Conservation (phyloP, 1,140 invertebrate genomes). For the Hydropsyche tenuis region DNA sequence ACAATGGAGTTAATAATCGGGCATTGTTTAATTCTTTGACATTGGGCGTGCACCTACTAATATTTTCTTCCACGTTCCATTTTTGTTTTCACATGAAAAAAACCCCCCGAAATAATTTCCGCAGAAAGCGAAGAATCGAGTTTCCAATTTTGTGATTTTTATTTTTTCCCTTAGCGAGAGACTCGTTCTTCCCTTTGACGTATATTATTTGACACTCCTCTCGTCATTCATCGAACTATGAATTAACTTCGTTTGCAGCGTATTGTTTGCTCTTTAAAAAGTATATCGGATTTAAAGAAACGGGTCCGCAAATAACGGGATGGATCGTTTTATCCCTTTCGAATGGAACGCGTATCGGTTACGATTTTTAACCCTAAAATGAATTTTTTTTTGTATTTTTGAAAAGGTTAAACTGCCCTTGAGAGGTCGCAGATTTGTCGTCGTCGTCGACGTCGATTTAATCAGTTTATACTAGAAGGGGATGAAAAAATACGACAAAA, state of each 20-base stretch:
- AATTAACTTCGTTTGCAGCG: conserved; percentile 12
- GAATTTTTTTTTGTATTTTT: background rate
- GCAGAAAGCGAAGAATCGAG: conserved; percentile 2
- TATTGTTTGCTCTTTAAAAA: background rate
- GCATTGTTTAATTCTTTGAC: conserved; percentile 47
- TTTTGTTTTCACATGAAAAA: background rate
- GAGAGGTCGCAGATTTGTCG: too few species aligned
- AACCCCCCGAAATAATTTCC: background rate
- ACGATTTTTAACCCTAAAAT: too few species aligned
- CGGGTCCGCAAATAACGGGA: conserved; percentile 14
- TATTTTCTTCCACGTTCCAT: background rate
- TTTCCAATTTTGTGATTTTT: conserved; percentile 13
- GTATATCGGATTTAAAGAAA: conserved; percentile 5
- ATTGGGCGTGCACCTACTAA: conserved; percentile 16
- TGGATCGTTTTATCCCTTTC: conserved; percentile 4
- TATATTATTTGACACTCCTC: background rate
- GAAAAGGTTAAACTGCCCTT: background rate
- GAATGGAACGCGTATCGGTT: too few species aligned
- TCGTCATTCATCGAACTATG: conserved; percentile 10
- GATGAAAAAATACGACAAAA: too few species aligned
- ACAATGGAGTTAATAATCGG: conserved; percentile 47
- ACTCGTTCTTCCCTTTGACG: background rate
- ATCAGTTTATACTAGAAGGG: background rate
- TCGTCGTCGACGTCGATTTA: background rate
- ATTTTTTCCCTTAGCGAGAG: background rate